phyloP scores from a whole-genome alignment of 1,140 invertebrate species.

The Cydia amplana region DNA sequence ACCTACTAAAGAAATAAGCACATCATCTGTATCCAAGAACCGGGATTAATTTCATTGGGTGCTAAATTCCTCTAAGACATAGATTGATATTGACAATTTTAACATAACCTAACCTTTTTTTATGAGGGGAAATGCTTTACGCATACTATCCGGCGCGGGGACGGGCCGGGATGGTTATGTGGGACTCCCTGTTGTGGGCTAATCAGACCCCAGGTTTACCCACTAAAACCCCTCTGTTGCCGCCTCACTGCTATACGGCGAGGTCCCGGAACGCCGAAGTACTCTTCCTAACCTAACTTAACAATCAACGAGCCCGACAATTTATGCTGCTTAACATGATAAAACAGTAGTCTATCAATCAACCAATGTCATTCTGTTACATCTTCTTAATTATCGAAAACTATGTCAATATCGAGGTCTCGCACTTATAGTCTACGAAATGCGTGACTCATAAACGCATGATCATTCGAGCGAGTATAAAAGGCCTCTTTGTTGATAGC shows the following conservation, averaged over 20 bases:
- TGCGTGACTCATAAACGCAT: not conserved
- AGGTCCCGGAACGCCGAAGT: no score
- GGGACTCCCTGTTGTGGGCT: no score
- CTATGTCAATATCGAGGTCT: conserved; percentile 22
- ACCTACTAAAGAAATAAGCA: not conserved
- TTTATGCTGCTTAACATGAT: not conserved
- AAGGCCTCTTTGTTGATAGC: conserved; percentile 15
- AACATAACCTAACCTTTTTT: no score
- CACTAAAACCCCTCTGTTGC: no score
- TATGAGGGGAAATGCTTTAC: no score
- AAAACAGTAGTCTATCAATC: conserved; percentile 16
- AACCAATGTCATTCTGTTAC: conserved; percentile 2
- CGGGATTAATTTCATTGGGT: no score
- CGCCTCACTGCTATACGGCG: no score
- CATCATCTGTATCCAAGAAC: not conserved
- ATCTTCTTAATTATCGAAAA: conserved; percentile 19
- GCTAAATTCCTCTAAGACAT: no score
- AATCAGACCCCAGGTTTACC: no score
- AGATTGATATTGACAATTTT: not conserved
- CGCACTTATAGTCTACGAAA: not conserved
- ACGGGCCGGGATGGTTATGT: no score
- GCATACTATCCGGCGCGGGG: no score
- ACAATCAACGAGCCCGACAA: not conserved
- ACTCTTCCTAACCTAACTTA: no score
- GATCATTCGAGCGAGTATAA: conserved; percentile 18